These are phyloP conservation scores for Chelonus formosanus DNA, from an alignment of 2,888 invertebrate species.

Conservation along the genomic window DNA sequence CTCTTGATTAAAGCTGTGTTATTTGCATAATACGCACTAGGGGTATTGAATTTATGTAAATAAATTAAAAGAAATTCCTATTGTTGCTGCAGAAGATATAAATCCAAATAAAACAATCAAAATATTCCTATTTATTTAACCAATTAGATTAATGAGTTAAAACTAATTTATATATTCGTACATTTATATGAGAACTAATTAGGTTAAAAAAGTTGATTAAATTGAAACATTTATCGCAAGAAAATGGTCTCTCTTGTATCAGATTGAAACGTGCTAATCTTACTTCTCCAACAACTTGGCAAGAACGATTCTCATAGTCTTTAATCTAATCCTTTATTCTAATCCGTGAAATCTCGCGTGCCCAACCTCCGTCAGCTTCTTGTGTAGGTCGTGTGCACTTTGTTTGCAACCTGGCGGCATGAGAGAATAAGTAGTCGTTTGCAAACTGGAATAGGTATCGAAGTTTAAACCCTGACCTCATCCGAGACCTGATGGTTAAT, in stretches of 20 bases:
- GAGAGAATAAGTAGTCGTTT: constrained; percentile 1
- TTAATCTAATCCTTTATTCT: constrained; percentile 10
- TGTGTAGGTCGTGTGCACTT: constrained; percentile 12
- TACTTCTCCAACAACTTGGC: constrained; percentile 11
- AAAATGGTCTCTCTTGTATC: background rate
- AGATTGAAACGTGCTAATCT: constrained; percentile 24
- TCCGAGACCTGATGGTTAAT: constrained; percentile 27
- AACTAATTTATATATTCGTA: background rate
- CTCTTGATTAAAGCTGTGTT: too few relatives aligned
- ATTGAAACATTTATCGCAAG: constrained; percentile 5
- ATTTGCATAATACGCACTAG: too few relatives aligned
- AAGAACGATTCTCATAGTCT: constrained; percentile 19
- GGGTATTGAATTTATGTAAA: too few relatives aligned
- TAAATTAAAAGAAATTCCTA: too few relatives aligned
- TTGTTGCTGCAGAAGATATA: too few relatives aligned
- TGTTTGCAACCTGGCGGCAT: constrained; percentile 12
- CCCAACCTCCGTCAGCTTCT: constrained; percentile 16
- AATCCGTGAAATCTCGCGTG: constrained; percentile 26
- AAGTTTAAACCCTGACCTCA: constrained; percentile 22
- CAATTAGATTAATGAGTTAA: background rate
- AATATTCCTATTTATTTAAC: too few relatives aligned
- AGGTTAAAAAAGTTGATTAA: background rate
- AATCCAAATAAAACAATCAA: too few relatives aligned
- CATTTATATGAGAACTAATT: constrained; percentile 2
- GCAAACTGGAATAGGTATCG: constrained; percentile 12